phyloP scores from a whole-genome alignment of 2,113 vertebrate genomes.

The Malurus elegans region DNA sequence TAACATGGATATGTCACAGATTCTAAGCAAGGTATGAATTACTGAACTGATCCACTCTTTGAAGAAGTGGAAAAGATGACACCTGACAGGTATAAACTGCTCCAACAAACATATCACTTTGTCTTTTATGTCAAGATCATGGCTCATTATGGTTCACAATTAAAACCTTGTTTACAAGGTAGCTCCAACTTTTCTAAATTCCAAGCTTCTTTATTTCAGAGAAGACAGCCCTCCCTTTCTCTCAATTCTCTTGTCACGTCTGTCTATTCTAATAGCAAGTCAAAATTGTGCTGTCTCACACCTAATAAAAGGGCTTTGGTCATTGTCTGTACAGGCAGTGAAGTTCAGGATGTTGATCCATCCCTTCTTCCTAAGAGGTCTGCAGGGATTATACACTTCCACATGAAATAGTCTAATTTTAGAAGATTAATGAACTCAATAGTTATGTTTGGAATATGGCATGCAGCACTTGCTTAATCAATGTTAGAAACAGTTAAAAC shows the following conservation, averaged over 20 bases:
- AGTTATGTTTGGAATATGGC: neutral
- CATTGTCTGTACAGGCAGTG: neutral
- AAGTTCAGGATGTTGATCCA: neutral
- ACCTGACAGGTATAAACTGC: neutral
- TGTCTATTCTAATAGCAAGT: neutral
- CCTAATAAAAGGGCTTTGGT: neutral
- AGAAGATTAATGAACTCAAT: neutral
- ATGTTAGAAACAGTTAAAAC: neutral
- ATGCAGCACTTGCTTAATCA: neutral
- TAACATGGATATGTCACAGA: neutral
- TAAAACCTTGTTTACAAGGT: neutral
- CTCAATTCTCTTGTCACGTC: neutral
- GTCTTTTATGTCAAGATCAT: neutral
- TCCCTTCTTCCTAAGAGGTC: neutral
- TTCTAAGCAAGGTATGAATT: neutral
- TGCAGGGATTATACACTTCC: neutral
- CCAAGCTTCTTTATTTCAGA: neutral
- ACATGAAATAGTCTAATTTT: neutral
- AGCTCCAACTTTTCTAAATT: neutral
- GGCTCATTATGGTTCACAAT: neutral
- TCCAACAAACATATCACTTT: neutral
- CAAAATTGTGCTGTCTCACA: neutral
- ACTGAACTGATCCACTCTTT: neutral
- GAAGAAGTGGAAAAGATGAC: neutral
- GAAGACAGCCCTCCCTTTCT: neutral